Evolutionary conservation across 2,797 vertebrate genomes (phyloP), one percentile per base, ranked within the genome.

Genomic region (Macropodus opercularis): DNA sequence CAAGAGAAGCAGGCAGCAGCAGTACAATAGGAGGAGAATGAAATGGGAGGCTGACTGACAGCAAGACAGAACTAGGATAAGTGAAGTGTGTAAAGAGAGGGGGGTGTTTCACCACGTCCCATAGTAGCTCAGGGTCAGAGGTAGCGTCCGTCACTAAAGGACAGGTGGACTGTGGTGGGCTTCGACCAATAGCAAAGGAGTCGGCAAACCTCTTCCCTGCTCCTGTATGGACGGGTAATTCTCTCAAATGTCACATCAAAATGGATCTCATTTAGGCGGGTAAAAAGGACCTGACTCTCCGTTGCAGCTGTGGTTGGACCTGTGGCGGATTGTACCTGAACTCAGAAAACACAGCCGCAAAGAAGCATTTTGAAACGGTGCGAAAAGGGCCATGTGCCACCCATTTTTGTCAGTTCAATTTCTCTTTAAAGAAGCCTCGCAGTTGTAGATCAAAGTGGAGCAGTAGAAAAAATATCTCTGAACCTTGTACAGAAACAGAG

Each of bases 181-280:
- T 80, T 61, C 49, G 39, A 47, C 84, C 86, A 87, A 88, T 87
- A 23, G 70, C 36, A 21, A 39, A 40, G 23, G 58, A 74, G 75
- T 8, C 32, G 57, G 71, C 72, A 85, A 85, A 79, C 87, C 87
- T 85, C 85, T 64, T 65, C 64, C 29, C 34, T 70, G 80, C 81
- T 75, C 75, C 70, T 64, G 73, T 62, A 53, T 79, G 75, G 71
- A 67, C 81, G 64, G 73, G 84, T 85, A 85, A 87, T 89, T 88
- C 87, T 81, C 87, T 88, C 81, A 90, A 91, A 91, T 90, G 89
- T 91, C 88, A 90, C 83, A 88, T 88, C 85, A 86, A 80, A 88
- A 90, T 88, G 81, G 82, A 90, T 89, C 86, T 89, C 74, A 87
- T 89, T 89, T 89, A 87, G 83, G 59, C 34, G 69, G 77, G 69